Evolutionary conservation across 2,797 vertebrate species (phyloP), one percentile per base, ranked within the genome.

Genomic region (Lacerta agilis): DNA sequence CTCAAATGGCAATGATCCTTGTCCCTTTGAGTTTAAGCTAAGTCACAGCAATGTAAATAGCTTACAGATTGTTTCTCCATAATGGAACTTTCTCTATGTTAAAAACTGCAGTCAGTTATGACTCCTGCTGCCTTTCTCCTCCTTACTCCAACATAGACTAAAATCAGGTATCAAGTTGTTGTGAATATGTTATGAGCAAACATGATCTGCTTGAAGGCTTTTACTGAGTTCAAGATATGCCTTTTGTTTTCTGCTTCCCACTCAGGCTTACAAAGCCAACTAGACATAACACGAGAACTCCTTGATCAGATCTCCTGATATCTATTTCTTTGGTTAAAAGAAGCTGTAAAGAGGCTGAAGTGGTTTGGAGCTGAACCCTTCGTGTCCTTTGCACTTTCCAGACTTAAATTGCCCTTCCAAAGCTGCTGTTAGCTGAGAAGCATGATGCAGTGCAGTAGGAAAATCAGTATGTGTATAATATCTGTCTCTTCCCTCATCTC

Each of bases 1-100:
- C 66, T 88, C 73, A 79, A 17, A 58, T 36, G 69, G 17, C 43
- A 67, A 25, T 79, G 27, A 76, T 76, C 43, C 61, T 82, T 76
- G 45, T 67, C 43, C 72, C 58, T 41, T 73, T 81, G 33, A 81
- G 43, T 76, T 66, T 55, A 29, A 67, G 61, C 58, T 87, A 67
- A 55, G 33, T 33, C 69, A 86, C 61, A 33, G 25, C 71, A 84
- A 67, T 81, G 71, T 86, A 89, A 89, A 85, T 89, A 89, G 41
- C 33, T 75, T 76, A 27, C 75, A 79, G 8, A 55, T 85, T 67
- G 55, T 69, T 88, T n/a, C 45, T 27, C 9, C 61, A 77, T 66
- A 84, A 29, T 58, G 43, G 71, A 82, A 81, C 15, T 85, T 69
- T 27, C 64, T 27, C 43, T 67, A 15, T 66, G 58, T 27, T 80